Evolutionary conservation across 2,888 invertebrate genomes (phyloP), one percentile per base, ranked within the genome.

Genomic region (Parelbella ahira): DNA sequence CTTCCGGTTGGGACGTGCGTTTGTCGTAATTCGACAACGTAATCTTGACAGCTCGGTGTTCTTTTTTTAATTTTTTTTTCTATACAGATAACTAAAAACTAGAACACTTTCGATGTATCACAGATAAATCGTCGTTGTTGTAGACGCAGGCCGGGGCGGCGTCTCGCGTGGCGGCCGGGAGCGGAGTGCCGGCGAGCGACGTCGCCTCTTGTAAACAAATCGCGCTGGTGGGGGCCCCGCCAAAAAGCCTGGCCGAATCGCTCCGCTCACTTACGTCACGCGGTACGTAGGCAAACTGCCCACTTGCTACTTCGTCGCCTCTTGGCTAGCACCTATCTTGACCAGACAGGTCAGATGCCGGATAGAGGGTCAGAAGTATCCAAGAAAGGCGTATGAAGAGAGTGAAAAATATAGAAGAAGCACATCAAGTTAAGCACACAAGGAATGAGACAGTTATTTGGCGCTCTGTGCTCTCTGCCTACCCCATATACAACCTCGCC

Each of bases 191-290:
- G 81, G 78, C 70, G 75, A 61, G 61, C 67, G 66, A 71, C 66
- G 73, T 74, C 61, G 69, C 67, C 63, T 73, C 78, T 72, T 78
- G 86, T 86, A 83, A 84, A 86, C 84, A 84, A 83, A 80, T 67
- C 69, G 73, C 56, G 59, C 69, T 76, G 84, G 86, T 79, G 86
- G 86, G 86, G 86, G 86, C 80, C 82, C 73, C 77, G 69, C 76
- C 80, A 72, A 82, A 83, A 83, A 83, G 82, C 83, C 80, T 81
- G 68, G 63, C 68, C 71, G 72, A 72, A 75, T 69, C 54, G 60
- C 61, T 54, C 75, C 82, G 74, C 67, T 82, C 76, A 80, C 83
- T 82, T 79, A 80, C 86, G 82, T 83, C 84, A 84, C 78, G 61
- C 23, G 13, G 15, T 28, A 41, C 33, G 41, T 33, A 20, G 41